phyloP scores from a whole-genome alignment of 2,113 vertebrate species.

The Esox niger region DNA sequence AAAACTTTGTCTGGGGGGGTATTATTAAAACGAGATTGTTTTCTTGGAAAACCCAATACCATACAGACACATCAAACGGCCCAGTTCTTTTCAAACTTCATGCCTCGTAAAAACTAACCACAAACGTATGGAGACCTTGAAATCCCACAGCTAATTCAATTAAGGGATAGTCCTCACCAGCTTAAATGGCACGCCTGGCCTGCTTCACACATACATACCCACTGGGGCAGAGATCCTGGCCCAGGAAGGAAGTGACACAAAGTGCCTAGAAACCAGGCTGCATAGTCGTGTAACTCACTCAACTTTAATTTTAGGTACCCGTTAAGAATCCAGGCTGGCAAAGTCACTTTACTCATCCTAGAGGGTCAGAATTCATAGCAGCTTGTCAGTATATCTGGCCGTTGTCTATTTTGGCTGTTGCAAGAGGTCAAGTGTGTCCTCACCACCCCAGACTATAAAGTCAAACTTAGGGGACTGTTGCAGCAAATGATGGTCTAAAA shows the following conservation, averaged over 20 bases:
- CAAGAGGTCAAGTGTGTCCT: conserved; percentile 39
- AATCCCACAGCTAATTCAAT: conserved; percentile 43
- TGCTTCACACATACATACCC: conserved; percentile 5
- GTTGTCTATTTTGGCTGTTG: conserved; percentile 40
- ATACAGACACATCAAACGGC: conserved; percentile 51
- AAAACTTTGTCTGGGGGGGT: conserved; percentile 27
- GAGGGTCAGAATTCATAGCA: conserved; percentile 38
- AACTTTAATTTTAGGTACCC: conserved; percentile 54
- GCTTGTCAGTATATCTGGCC: conserved; percentile 51
- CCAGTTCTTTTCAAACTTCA: conserved; percentile 20
- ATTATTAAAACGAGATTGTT: conserved; percentile 37
- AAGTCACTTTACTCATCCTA: conserved; percentile 61
- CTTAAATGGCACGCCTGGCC: conserved; percentile 14
- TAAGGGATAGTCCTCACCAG: conserved; percentile 42
- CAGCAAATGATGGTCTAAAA: conserved; percentile 6
- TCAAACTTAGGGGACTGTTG: conserved; percentile 9
- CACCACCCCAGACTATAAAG: conserved; percentile 32
- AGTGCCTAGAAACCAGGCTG: conserved; percentile 33
- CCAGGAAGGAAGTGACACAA: conserved; percentile 32
- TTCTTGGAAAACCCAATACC: conserved; percentile 24
- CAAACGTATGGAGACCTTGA: conserved; percentile 37
- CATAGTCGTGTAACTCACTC: conserved; percentile 52
- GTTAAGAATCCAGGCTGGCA: conserved; percentile 50
- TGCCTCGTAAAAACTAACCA: conserved; percentile 51
- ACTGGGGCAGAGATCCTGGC: not conserved